Conservation (phyloP, 2,888 invertebrate species). For the Frankliniella fusca region DNA sequence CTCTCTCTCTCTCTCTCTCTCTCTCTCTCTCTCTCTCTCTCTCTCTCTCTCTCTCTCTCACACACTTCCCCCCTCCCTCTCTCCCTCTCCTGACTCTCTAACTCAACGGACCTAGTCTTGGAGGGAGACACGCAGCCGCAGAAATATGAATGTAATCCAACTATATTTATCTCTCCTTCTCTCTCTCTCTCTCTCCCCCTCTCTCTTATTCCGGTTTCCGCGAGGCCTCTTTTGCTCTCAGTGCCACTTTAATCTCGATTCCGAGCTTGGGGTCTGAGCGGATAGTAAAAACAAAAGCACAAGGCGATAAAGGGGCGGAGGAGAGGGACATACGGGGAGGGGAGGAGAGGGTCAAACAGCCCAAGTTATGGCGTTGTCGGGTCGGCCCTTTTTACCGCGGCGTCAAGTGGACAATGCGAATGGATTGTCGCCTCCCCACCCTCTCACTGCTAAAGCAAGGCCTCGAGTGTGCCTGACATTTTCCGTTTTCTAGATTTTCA, state of each 20-base stretch:
- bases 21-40: not conserved
- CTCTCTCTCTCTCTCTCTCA: not conserved
- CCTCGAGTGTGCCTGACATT: too few relatives aligned
- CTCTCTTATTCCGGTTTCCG: not conserved
- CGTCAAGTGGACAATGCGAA: not conserved
- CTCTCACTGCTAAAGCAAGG: too few relatives aligned
- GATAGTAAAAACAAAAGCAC: not conserved
- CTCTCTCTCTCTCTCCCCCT: too few relatives aligned
- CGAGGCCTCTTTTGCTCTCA: not conserved
- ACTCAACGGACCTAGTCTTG: not conserved
- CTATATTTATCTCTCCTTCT: not conserved
- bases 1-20: too few relatives aligned
- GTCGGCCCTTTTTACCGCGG: not conserved
- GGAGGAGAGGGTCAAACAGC: not conserved
- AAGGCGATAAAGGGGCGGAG: not conserved
- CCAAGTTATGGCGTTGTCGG: not conserved
- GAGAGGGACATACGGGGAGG: not conserved
- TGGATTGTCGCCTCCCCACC: too few relatives aligned
- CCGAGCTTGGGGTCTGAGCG: not conserved
- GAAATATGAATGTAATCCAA: slow-evolving; percentile 1
- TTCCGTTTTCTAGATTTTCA: too few relatives aligned
- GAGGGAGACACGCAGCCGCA: not conserved
- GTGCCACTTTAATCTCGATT: slow-evolving; percentile 9
- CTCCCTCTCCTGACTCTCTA: not conserved
- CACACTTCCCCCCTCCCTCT: too few relatives aligned